Conservation (phyloP, 1,140 invertebrate genomes). For the Ceratosolen fusciceps region DNA sequence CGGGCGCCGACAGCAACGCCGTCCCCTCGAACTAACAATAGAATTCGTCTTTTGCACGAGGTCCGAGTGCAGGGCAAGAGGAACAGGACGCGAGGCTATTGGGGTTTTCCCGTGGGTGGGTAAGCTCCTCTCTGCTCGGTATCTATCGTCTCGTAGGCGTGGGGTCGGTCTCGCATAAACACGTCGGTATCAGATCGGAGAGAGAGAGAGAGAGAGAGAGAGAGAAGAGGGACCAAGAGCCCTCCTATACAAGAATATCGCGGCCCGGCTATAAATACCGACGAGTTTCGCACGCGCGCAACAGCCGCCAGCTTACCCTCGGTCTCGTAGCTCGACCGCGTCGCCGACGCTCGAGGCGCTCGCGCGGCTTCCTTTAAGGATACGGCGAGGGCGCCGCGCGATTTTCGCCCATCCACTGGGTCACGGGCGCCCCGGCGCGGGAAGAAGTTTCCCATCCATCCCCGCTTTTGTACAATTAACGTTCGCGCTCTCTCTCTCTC, state of each 20-base stretch:
- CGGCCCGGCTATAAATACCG: constrained; percentile 32
- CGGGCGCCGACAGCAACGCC: not conserved
- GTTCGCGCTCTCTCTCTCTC: too few species aligned
- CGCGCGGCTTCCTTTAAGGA: constrained; percentile 30
- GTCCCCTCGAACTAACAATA: not conserved
- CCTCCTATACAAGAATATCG: constrained; percentile 26
- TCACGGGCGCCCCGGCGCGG: constrained; percentile 3
- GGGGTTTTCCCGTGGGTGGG: too few species aligned
- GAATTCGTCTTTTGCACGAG: not conserved
- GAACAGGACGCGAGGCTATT: too few species aligned
- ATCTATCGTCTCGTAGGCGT: not conserved
- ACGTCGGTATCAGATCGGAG: not conserved
- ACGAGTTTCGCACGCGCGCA: not conserved
- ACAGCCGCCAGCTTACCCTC: constrained; percentile 17
- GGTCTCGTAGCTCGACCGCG: not conserved
- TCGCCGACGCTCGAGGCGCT: constrained; percentile 8
- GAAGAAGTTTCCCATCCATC: not conserved
- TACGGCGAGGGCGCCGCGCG: not conserved
- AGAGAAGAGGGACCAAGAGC: not conserved
- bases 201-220: too few species aligned
- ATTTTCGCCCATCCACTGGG: constrained; percentile 11
- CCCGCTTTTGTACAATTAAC: too few species aligned
- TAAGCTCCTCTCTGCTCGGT: not conserved
- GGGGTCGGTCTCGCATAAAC: not conserved
- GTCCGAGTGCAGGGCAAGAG: not conserved